A percentile compares a stretch with the other conserved stretches of the same genome.
These are phyloP conservation scores for Microtus pennsylvanicus DNA, from an alignment of 2,113 vertebrate genomes.

Conservation along the genomic window DNA sequence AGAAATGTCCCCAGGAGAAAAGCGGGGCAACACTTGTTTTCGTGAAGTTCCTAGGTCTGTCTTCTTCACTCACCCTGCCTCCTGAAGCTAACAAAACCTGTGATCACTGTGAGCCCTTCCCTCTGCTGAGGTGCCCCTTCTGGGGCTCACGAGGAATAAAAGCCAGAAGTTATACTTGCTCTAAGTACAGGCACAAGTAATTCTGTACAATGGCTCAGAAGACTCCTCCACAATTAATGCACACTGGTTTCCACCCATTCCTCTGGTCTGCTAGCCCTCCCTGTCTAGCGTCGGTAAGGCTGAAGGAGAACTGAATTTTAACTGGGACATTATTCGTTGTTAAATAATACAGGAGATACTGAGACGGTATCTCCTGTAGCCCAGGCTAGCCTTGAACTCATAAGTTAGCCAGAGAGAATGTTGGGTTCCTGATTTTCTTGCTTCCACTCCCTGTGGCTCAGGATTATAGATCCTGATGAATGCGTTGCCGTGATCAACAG, in stretches of 20 bases:
- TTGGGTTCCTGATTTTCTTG: neutral
- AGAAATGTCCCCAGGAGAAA: neutral
- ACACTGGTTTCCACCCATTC: neutral
- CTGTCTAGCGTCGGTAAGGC: neutral
- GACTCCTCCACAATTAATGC: neutral
- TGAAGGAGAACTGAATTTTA: neutral
- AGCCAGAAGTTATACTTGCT: neutral
- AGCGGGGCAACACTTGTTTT: neutral
- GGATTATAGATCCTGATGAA: neutral
- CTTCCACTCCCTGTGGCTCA: neutral
- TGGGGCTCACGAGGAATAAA: neutral
- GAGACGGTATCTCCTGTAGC: neutral
- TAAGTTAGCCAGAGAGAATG: neutral
- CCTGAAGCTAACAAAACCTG: neutral
- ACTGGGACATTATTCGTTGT: neutral
- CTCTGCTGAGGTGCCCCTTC: neutral
- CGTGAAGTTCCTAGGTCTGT: neutral
- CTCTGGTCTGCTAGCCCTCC: neutral
- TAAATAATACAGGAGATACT: neutral
- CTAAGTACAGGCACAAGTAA: neutral
- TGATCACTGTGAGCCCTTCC: neutral
- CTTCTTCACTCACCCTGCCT: neutral
- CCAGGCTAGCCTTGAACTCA: neutral
- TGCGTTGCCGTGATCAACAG: neutral
- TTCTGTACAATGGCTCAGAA: too few species aligned